A percentile compares a stretch with the other conserved stretches of the same genome.
Conservation (phyloP, 1,140 invertebrate genomes). For the Cydia strobilella region DNA sequence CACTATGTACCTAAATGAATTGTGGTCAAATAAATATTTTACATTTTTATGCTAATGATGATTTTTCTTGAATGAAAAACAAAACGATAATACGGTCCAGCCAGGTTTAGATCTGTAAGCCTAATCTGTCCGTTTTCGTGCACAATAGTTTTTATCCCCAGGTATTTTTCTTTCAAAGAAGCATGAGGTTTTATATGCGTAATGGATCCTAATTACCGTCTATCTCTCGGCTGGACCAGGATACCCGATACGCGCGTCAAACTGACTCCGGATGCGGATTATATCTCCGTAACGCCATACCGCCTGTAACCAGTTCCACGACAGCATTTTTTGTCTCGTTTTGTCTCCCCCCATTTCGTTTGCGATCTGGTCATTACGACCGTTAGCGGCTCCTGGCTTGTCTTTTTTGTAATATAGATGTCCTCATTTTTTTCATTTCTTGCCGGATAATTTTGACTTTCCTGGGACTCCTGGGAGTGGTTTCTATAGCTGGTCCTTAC, state of each 20-base stretch:
- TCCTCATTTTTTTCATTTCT: slow-evolving; percentile 34
- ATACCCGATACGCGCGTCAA: slow-evolving; percentile 62
- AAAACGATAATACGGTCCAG: too few relatives aligned
- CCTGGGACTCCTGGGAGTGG: slow-evolving; percentile 38
- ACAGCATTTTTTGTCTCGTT: slow-evolving; percentile 47
- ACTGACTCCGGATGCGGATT: slow-evolving; percentile 62
- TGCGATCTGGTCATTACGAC: slow-evolving; percentile 45
- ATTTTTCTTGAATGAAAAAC: too few relatives aligned
- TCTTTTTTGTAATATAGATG: slow-evolving; percentile 28
- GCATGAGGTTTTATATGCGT: background rate
- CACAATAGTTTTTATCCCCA: background rate
- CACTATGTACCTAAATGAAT: background rate
- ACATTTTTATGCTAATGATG: too few relatives aligned
- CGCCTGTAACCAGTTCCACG: slow-evolving; percentile 49
- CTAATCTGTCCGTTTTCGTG: too few relatives aligned
- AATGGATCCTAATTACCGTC: slow-evolving; percentile 22
- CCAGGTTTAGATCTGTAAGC: too few relatives aligned
- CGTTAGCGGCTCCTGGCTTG: slow-evolving; percentile 40
- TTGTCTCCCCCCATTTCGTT: slow-evolving; percentile 52
- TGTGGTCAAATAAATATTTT: too few relatives aligned
- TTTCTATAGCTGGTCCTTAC: background rate
- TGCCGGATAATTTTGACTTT: slow-evolving; percentile 42
- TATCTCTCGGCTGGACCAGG: slow-evolving; percentile 24
- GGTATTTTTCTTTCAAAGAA: background rate
- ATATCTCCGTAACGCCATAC: slow-evolving; percentile 48